phyloP scores from a whole-genome alignment of 2,888 invertebrate species.

The Pseudococcus viburni region DNA sequence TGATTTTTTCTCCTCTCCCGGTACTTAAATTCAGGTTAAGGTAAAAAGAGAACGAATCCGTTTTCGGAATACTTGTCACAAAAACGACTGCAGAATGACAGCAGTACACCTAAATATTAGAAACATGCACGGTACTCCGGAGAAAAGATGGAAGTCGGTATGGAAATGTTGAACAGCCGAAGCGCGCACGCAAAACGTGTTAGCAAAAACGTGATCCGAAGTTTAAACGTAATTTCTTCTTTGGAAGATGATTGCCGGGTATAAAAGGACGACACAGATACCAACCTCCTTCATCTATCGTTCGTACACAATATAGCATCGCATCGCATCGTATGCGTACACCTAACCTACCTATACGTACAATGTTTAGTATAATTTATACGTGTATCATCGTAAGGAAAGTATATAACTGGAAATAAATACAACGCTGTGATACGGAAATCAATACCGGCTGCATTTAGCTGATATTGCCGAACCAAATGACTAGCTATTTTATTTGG shows the following conservation, averaged over 20 bases:
- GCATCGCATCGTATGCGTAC: no score
- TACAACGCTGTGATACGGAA: neutral
- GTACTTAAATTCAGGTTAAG: neutral
- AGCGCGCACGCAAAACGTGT: slow-evolving; percentile 50
- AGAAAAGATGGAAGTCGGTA: slow-evolving; percentile 18
- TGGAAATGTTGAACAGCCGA: slow-evolving; percentile 39
- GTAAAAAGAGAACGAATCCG: neutral
- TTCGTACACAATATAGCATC: no score
- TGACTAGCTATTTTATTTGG: slow-evolving; percentile 11
- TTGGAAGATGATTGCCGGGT: neutral
- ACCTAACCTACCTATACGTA: neutral
- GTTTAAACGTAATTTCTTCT: slow-evolving; percentile 24
- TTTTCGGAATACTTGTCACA: slow-evolving; percentile 21
- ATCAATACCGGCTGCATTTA: slow-evolving; percentile 34
- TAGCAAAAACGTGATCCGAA: slow-evolving; percentile 44
- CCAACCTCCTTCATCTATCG: neutral
- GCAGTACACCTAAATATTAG: neutral
- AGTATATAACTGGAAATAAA: neutral
- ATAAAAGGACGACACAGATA: neutral
- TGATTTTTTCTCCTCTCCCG: neutral
- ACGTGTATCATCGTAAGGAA: neutral
- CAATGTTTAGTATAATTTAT: slow-evolving; percentile 11
- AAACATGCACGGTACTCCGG: neutral
- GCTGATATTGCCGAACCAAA: slow-evolving; percentile 15
- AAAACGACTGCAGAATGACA: slow-evolving; percentile 32